phyloP scores from a whole-genome alignment of 2,797 vertebrate genomes.

The Cephalopachus bancanus region DNA sequence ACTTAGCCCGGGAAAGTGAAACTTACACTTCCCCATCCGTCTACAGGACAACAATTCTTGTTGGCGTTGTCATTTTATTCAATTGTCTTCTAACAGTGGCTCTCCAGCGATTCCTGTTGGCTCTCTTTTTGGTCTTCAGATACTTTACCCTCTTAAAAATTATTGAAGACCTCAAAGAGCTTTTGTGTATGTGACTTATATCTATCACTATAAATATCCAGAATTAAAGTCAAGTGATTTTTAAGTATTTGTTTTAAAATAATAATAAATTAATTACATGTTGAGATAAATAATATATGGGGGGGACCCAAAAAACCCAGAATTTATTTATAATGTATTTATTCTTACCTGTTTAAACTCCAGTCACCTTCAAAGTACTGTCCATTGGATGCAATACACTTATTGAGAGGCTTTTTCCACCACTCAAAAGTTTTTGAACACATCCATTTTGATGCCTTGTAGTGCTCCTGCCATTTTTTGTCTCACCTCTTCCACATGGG shows the following conservation, averaged over 20 bases:
- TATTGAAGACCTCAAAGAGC: background rate
- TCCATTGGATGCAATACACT: no score
- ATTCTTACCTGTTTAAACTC: no score
- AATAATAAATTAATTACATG: background rate
- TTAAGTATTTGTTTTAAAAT: background rate
- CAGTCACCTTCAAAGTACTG: no score
- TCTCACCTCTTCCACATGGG: no score
- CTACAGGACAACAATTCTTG: background rate
- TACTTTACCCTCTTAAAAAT: background rate
- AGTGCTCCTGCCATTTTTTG: no score
- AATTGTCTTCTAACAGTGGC: background rate
- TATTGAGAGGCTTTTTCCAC: no score
- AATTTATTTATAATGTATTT: no score
- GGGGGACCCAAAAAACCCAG: no score
- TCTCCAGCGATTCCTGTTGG: background rate
- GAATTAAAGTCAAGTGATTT: background rate
- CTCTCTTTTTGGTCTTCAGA: background rate
- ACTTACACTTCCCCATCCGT: background rate
- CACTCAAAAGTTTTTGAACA: no score
- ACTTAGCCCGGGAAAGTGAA: background rate
- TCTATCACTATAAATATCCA: background rate
- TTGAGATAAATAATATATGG: background rate
- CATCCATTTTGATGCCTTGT: no score
- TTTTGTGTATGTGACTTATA: background rate
- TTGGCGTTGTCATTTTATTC: background rate